Evolutionary conservation across 2,888 invertebrate species (phyloP).

Genomic region (Limenitis camilla): DNA sequence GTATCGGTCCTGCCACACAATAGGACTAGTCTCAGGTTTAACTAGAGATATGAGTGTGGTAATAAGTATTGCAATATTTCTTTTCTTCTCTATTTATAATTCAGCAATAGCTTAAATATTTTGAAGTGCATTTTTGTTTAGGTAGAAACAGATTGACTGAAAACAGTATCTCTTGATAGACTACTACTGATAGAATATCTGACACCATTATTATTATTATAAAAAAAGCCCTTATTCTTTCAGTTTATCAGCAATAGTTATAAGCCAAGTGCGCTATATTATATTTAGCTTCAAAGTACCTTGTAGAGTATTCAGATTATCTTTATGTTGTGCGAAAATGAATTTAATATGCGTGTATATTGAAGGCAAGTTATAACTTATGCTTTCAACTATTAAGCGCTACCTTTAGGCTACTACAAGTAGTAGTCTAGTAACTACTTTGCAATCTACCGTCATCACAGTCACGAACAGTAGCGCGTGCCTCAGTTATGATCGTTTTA

Average conservation of each 20-base stretch:
- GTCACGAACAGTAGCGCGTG: slow-evolving; percentile 23
- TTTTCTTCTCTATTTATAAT: too few relatives aligned
- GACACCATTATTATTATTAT: not conserved
- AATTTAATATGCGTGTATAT: not conserved
- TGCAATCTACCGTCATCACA: slow-evolving; percentile 17
- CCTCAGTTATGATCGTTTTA: slow-evolving; percentile 13
- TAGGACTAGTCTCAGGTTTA: slow-evolving; percentile 16
- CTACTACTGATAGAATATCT: not conserved
- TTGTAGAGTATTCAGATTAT: not conserved
- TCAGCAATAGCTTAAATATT: too few relatives aligned
- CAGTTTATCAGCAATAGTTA: not conserved
- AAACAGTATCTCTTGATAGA: too few relatives aligned
- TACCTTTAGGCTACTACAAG: slow-evolving; percentile 4
- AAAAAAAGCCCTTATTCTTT: not conserved
- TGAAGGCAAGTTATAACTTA: not conserved
- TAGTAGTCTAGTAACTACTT: slow-evolving; percentile 5
- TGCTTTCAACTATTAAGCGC: not conserved
- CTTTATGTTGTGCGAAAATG: not conserved
- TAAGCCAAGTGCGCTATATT: too few relatives aligned
- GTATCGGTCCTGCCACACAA: slow-evolving; percentile 30
- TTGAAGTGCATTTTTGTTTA: too few relatives aligned
- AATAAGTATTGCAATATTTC: slow-evolving; percentile 1
- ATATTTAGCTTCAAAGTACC: too few relatives aligned
- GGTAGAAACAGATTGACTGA: too few relatives aligned
- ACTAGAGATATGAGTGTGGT: slow-evolving; percentile 6